phyloP scores from a whole-genome alignment of 2,888 invertebrate genomes.

The Hedychridium roseum region DNA sequence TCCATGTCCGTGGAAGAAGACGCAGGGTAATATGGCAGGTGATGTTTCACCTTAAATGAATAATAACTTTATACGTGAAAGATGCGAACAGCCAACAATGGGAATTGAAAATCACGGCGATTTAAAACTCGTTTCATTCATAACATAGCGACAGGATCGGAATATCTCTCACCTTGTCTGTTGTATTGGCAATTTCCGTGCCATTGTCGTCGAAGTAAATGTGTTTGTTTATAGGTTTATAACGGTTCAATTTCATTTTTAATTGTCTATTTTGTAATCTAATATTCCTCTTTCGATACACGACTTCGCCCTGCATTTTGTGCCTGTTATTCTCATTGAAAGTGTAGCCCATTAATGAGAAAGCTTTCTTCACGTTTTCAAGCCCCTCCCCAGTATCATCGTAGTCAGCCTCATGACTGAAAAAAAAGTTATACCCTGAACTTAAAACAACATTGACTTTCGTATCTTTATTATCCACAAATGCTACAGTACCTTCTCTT shows the following conservation, averaged over 20 bases:
- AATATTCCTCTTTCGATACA: constrained; percentile 72
- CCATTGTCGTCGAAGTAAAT: constrained; percentile 76
- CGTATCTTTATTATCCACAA: too few relatives aligned
- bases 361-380: constrained; percentile 72
- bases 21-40: constrained; percentile 46
- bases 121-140: background rate
- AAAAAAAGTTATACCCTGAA: too few relatives aligned
- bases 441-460: too few relatives aligned
- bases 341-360: constrained; percentile 71
- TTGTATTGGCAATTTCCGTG: constrained; percentile 63
- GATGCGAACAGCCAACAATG: too few relatives aligned
- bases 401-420: constrained; percentile 68
- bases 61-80: too few relatives aligned
- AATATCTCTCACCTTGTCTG: constrained; percentile 53
- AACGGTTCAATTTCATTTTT: constrained; percentile 64
- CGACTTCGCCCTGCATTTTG: constrained; percentile 67
- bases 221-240: constrained; percentile 67
- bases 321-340: constrained; percentile 49
- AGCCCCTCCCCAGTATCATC: constrained; percentile 64
- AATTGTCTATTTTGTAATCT: constrained; percentile 68
- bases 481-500: constrained; percentile 70
- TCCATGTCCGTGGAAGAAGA: constrained; percentile 38
- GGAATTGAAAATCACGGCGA: too few relatives aligned
- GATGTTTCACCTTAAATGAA: constrained; percentile 46
- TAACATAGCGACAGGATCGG: background rate